Percentiles rank a stretch among this genome's conserved stretches.
Conservation (phyloP, 2,797 vertebrate genomes). For the Agapornis canus region DNA sequence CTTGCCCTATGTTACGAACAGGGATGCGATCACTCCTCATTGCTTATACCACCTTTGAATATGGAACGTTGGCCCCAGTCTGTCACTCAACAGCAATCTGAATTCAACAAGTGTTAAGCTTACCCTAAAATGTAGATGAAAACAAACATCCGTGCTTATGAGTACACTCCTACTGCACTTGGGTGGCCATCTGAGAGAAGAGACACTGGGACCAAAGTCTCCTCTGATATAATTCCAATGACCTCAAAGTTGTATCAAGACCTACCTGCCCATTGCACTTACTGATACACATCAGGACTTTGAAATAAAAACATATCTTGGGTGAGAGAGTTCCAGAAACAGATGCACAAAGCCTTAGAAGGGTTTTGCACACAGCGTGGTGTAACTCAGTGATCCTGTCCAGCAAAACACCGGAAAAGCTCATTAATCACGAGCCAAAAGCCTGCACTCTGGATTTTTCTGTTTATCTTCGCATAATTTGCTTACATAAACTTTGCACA, state of each 20-base stretch:
- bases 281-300: conserved; percentile 30
- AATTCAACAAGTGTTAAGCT: background rate
- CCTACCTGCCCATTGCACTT: background rate
- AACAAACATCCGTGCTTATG: background rate
- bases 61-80: background rate
- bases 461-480: conserved; percentile 39
- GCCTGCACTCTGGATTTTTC: conserved; percentile 14
- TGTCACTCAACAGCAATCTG: background rate
- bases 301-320: conserved; percentile 44
- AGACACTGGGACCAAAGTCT: background rate
- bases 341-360: conserved; percentile 37
- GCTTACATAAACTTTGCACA: conserved; percentile 54
- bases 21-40: background rate
- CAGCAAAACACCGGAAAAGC: conserved; percentile 48
- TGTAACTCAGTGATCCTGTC: conserved; percentile 6
- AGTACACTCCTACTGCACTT: conserved; percentile 4
- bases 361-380: conserved; percentile 30
- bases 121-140: background rate
- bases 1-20: background rate
- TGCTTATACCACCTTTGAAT: background rate
- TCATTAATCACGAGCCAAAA: conserved; percentile 52
- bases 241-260: background rate
- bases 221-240: background rate
- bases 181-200: conserved; percentile 10
- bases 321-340: conserved; percentile 46